Percentiles rank a stretch among this genome's conserved stretches.
Evolutionary conservation across 2,113 vertebrate species (phyloP).

Genomic region (Nycticryphes semicollaris): DNA sequence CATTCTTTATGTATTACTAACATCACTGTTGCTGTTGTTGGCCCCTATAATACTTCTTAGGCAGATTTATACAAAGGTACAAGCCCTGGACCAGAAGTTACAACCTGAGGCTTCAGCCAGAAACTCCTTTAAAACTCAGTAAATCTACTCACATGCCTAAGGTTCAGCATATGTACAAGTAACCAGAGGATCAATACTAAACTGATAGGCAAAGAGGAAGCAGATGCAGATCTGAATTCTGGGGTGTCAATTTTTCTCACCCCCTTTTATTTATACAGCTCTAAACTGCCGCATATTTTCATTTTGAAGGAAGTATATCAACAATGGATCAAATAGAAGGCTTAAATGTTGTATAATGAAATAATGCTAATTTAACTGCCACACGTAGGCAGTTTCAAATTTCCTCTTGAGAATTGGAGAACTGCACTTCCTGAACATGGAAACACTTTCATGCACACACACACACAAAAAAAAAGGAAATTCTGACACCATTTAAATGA

Average conservation of each 20-base stretch:
- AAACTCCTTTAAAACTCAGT: neutral
- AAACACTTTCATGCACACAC: neutral
- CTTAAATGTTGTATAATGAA: neutral
- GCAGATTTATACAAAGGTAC: neutral
- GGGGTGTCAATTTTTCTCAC: neutral
- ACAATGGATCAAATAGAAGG: neutral
- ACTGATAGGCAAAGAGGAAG: neutral
- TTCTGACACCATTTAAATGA: neutral
- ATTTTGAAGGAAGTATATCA: neutral
- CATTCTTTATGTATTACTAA: neutral
- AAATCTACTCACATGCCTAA: neutral
- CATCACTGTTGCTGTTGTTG: neutral
- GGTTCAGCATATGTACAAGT: neutral
- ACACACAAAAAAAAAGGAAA: neutral
- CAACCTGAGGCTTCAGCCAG: neutral
- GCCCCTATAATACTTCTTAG: neutral
- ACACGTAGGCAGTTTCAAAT: neutral
- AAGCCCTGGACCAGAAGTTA: neutral
- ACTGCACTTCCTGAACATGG: neutral
- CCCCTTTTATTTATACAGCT: neutral
- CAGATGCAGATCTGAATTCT: neutral
- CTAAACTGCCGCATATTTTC: neutral
- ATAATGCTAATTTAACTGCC: neutral
- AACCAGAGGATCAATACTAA: neutral
- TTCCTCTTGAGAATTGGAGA: neutral